These are phyloP conservation scores for Lycocorax pyrrhopterus DNA, from an alignment of 2,113 vertebrate species.

Conservation along the genomic window DNA sequence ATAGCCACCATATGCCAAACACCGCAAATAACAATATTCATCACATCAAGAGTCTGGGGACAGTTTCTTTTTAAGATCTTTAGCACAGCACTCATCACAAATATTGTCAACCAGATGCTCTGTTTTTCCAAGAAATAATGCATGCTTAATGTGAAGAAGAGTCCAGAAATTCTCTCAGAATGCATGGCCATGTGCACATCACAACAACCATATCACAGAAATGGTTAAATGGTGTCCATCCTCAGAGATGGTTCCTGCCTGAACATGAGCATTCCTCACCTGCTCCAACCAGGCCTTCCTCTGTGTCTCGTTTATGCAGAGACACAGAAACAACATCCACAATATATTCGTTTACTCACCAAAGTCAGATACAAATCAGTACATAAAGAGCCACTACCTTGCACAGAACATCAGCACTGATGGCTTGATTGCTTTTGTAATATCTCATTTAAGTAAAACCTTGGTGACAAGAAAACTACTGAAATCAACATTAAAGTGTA, in stretches of 20 bases:
- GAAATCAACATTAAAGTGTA: background rate
- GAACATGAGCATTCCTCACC: background rate
- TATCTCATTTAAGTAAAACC: background rate
- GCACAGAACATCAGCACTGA: background rate
- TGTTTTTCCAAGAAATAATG: background rate
- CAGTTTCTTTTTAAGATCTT: constrained; percentile 15
- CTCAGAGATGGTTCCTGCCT: background rate
- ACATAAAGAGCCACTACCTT: background rate
- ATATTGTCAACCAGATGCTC: constrained; percentile 22
- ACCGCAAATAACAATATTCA: background rate
- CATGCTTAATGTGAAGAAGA: background rate
- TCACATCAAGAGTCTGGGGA: background rate
- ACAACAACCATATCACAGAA: background rate
- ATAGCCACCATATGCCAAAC: background rate
- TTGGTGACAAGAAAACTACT: background rate
- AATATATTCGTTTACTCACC: background rate
- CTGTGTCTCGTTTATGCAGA: background rate
- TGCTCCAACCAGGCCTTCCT: background rate
- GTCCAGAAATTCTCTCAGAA: background rate
- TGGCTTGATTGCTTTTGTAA: background rate
- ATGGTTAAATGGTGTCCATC: fast-evolving
- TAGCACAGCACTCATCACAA: background rate
- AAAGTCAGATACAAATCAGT: background rate
- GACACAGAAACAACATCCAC: background rate
- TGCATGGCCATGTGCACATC: background rate